Evolutionary conservation across 2,113 vertebrate species (phyloP).

Genomic region (Chionis minor): DNA sequence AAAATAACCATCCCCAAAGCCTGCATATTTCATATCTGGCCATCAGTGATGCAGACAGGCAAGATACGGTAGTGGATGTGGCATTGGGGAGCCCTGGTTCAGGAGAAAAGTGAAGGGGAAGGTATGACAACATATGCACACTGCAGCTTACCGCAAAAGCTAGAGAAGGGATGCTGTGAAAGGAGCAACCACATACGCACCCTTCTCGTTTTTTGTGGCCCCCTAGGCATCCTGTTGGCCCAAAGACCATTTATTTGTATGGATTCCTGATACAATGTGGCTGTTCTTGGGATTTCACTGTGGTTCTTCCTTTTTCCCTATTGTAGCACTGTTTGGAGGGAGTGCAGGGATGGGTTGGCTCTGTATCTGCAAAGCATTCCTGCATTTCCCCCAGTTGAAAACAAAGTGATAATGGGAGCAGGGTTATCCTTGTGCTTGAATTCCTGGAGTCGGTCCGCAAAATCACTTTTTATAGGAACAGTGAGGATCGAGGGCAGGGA

Average conservation of each 20-base stretch:
- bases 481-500: neutral
- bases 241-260: neutral
- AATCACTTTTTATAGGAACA: neutral
- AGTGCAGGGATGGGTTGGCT: neutral
- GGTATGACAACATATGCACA: accelerated
- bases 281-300: neutral
- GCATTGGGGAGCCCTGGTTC: neutral
- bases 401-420: neutral
- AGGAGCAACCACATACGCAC: neutral
- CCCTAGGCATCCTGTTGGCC: neutral
- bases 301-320: neutral
- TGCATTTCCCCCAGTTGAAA: neutral
- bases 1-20: neutral
- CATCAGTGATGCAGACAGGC: neutral
- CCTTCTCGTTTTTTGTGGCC: neutral
- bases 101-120: neutral
- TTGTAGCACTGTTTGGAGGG: neutral
- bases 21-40: neutral
- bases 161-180: neutral
- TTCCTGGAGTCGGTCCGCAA: neutral
- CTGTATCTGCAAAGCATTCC: neutral
- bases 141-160: neutral
- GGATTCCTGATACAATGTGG: neutral
- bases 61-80: neutral
- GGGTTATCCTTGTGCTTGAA: neutral